Percentiles rank a stretch among this genome's conserved stretches.
Conservation (phyloP, 2,888 invertebrate species). For the Arrhopalites spinosus region DNA sequence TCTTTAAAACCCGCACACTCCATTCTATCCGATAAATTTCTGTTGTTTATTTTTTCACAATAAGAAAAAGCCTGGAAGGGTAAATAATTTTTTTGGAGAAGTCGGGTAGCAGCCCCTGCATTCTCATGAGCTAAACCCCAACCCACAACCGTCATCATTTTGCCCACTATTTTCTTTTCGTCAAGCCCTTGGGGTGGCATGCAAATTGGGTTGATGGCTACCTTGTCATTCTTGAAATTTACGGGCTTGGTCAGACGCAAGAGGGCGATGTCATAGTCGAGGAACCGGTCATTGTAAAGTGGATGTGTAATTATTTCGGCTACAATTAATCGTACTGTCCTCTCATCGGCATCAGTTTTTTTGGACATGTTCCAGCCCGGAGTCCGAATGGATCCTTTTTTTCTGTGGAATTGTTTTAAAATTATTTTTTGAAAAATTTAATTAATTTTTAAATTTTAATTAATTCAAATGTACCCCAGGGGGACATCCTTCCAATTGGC, state of each 20-base stretch:
- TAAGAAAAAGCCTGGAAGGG: conserved; percentile 31
- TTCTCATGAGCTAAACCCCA: conserved; percentile 45
- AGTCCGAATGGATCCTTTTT: conserved; percentile 43
- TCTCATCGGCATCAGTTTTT: conserved; percentile 47
- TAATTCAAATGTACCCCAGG: too few species aligned
- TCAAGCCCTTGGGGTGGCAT: conserved; percentile 35
- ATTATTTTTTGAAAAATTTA: too few species aligned
- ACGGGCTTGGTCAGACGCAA: conserved; percentile 46
- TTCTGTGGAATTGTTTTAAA: too few species aligned
- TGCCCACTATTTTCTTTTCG: background rate
- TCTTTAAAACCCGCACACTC: conserved; percentile 26
- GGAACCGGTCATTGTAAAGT: conserved; percentile 29
- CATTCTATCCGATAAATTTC: conserved; percentile 43
- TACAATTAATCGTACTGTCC: conserved; percentile 44
- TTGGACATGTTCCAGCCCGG: conserved; percentile 39
- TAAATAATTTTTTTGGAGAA: conserved; percentile 47
- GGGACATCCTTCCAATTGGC: background rate
- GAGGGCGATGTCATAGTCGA: conserved; percentile 49
- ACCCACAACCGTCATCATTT: conserved; percentile 34
- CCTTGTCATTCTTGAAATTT: conserved; percentile 38
- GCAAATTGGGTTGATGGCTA: conserved; percentile 49
- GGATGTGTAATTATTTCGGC: conserved; percentile 50
- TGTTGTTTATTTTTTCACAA: conserved; percentile 39
- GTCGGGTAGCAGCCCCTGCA: conserved; percentile 48
- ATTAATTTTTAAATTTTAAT: too few species aligned